phyloP scores from a whole-genome alignment of 2,113 vertebrate genomes.

The Grammomys surdaster region DNA sequence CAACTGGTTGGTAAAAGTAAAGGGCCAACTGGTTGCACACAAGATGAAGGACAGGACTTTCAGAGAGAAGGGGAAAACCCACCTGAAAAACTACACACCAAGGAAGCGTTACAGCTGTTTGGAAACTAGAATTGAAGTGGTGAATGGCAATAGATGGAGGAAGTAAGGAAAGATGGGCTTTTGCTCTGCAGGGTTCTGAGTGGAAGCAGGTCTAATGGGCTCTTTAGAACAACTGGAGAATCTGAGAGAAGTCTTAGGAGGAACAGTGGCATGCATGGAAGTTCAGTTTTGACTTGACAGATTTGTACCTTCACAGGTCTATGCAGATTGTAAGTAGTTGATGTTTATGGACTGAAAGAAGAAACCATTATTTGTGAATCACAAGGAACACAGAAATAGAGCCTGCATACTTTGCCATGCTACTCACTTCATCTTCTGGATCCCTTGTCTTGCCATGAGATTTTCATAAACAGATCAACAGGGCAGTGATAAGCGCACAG shows the following conservation, averaged over 20 bases:
- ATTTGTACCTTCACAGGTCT: background rate
- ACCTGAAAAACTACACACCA: background rate
- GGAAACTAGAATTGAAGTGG: background rate
- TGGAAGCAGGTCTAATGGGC: slow-evolving; percentile 3
- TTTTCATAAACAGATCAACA: slow-evolving; percentile 27
- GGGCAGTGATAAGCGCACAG: background rate
- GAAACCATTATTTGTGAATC: background rate
- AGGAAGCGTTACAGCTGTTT: background rate
- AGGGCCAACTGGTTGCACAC: background rate
- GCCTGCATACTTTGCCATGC: background rate
- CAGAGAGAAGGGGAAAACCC: background rate
- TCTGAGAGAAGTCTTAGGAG: background rate
- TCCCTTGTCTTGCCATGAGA: background rate
- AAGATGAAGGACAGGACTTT: background rate
- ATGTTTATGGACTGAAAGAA: slow-evolving; percentile 37
- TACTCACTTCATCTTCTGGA: background rate
- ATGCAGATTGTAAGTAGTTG: background rate
- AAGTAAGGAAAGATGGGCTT: background rate
- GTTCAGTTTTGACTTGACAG: slow-evolving; percentile 41
- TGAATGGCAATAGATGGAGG: background rate
- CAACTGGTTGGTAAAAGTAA: no score
- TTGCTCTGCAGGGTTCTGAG: background rate
- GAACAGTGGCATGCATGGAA: background rate
- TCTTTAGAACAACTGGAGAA: background rate
- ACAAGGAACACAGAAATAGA: background rate